These are phyloP conservation scores for Talpa occidentalis DNA, from an alignment of 2,113 vertebrate species.

Conservation along the genomic window DNA sequence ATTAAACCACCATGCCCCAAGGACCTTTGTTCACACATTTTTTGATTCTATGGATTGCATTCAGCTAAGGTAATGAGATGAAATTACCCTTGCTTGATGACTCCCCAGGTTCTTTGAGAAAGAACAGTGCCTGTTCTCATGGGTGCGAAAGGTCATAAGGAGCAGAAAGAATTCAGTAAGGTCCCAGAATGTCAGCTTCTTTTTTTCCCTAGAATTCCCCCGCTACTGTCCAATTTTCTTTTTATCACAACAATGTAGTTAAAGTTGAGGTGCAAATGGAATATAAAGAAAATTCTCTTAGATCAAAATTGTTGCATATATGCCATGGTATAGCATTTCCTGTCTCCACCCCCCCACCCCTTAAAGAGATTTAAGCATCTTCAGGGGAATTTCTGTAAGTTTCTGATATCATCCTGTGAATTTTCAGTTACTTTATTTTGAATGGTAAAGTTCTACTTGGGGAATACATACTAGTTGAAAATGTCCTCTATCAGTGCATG, in stretches of 20 bases:
- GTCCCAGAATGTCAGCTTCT: background rate
- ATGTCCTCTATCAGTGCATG: background rate
- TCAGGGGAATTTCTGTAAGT: background rate
- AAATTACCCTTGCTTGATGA: background rate
- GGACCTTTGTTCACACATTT: background rate
- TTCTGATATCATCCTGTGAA: background rate
- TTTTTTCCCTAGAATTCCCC: background rate
- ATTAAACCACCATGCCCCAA: background rate
- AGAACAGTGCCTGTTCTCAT: background rate
- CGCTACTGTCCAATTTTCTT: background rate
- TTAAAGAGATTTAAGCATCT: background rate
- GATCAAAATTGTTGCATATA: background rate
- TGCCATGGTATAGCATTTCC: background rate
- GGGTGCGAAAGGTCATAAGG: background rate
- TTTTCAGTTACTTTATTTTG: background rate
- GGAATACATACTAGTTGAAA: background rate
- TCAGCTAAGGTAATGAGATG: background rate
- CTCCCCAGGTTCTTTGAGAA: background rate
- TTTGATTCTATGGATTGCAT: background rate
- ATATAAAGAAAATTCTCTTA: background rate
- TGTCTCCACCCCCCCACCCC: fast-evolving
- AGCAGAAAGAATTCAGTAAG: background rate
- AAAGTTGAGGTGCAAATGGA: background rate
- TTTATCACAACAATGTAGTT: background rate
- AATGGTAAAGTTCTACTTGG: background rate